Conservation (phyloP, 2,888 invertebrate genomes). For the Drosophila aldrichi region DNA sequence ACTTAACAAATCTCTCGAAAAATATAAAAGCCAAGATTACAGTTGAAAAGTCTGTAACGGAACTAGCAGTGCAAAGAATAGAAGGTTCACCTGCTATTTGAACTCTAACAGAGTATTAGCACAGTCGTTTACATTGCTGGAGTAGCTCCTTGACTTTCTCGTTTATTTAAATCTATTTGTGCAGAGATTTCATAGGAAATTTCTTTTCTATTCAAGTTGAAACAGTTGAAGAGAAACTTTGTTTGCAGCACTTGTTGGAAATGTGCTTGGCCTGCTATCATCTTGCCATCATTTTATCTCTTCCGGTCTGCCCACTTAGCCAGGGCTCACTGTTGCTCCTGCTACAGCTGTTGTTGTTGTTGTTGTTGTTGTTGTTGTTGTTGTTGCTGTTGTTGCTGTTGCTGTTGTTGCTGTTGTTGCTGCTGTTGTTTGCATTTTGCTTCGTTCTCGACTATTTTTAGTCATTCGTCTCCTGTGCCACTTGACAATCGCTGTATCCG, state of each 20-base stretch:
- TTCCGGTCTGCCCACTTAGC: constrained; percentile 14
- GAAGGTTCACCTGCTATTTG: background rate
- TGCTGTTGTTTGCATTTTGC: constrained; percentile 20
- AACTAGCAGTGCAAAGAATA: background rate
- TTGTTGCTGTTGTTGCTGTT: background rate
- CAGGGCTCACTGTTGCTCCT: constrained; percentile 26
- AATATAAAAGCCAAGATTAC: background rate
- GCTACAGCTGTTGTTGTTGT: background rate
- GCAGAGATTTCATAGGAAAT: background rate
- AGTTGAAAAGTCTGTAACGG: background rate
- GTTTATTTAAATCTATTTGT: background rate
- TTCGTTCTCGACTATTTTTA: constrained; percentile 28
- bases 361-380: constrained; percentile 1
- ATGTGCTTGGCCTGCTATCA: background rate
- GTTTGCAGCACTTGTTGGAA: background rate
- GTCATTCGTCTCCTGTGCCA: constrained; percentile 38
- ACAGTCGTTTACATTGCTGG: background rate
- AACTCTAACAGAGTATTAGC: background rate
- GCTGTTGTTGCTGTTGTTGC: no score
- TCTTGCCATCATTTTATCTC: background rate
- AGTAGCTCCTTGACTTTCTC: no score
- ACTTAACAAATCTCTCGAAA: background rate
- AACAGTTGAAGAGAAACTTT: constrained; percentile 3
- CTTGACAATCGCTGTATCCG: constrained; percentile 77
- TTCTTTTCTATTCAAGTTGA: background rate